phyloP scores from a whole-genome alignment of 2,888 invertebrate species.

The Pseudanteris insignis region DNA sequence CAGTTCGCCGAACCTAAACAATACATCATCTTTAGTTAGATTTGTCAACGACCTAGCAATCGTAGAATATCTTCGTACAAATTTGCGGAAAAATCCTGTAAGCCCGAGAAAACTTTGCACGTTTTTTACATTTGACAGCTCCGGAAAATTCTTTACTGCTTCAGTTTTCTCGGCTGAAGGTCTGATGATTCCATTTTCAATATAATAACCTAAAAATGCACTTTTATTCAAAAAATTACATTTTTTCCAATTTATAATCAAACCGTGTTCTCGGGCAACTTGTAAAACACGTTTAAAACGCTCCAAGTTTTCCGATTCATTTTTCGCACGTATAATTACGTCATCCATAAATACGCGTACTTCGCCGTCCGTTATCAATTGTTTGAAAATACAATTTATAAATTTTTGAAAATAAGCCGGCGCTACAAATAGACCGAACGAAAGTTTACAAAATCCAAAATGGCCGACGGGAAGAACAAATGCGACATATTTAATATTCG shows the following conservation, averaged over 20 bases:
- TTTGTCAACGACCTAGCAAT: neutral
- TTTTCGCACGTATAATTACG: constrained; percentile 10
- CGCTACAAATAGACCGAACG: constrained; percentile 22
- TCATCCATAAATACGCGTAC: constrained; percentile 31
- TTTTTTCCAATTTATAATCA: constrained; percentile 19
- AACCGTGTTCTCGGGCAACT: constrained; percentile 13
- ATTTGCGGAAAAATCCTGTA: neutral
- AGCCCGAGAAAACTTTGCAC: neutral
- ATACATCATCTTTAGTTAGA: neutral
- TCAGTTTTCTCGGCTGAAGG: neutral
- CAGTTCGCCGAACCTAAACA: neutral
- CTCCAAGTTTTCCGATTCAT: neutral
- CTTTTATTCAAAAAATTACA: constrained; percentile 17
- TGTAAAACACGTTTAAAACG: constrained; percentile 18
- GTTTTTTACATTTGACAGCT: neutral
- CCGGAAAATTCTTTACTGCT: neutral
- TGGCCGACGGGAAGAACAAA: constrained; percentile 34
- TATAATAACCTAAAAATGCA: neutral
- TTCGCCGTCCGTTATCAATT: constrained; percentile 10
- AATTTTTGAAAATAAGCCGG: constrained; percentile 33
- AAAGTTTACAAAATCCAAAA: constrained; percentile 25
- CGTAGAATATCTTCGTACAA: neutral
- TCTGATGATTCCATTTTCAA: neutral
- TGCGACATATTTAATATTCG: constrained; percentile 16
- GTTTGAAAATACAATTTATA: constrained; percentile 23